Evolutionary conservation across 2,113 vertebrate genomes (phyloP).

Genomic region (Gymnarchus niloticus): DNA sequence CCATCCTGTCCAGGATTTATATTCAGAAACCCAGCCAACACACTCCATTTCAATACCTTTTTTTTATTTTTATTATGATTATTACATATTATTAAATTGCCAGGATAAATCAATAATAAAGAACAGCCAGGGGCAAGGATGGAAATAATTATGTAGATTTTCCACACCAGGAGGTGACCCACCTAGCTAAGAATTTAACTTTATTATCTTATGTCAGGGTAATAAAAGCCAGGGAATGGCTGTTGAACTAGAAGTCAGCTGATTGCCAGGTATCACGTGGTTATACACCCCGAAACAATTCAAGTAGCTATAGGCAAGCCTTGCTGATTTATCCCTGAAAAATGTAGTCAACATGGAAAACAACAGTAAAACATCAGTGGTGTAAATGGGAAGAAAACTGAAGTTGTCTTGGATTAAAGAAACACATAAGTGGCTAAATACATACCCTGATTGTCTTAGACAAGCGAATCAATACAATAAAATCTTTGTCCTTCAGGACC

Average conservation of each 20-base stretch:
- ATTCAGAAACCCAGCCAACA: neutral
- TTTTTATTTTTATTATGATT: constrained; percentile 18
- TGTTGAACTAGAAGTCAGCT: neutral
- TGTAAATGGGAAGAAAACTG: neutral
- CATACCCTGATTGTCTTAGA: neutral
- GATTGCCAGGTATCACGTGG: too few species aligned
- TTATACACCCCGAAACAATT: neutral
- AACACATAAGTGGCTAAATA: neutral
- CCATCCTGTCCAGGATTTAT: neutral
- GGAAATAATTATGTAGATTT: constrained; percentile 1
- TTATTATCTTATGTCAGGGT: neutral
- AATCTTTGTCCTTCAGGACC: neutral
- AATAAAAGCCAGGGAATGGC: neutral
- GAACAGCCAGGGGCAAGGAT: neutral
- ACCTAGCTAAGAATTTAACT: neutral
- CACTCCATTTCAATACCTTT: neutral
- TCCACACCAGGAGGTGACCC: neutral
- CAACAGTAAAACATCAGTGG: neutral
- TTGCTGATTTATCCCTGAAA: neutral
- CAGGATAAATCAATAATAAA: neutral
- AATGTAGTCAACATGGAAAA: neutral
- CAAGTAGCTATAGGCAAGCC: neutral
- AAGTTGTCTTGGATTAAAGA: neutral
- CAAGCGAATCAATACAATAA: neutral
- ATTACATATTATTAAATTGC: neutral